These are phyloP conservation scores for Nasonovia ribisnigri DNA, from an alignment of 2,888 invertebrate genomes.

Conservation along the genomic window DNA sequence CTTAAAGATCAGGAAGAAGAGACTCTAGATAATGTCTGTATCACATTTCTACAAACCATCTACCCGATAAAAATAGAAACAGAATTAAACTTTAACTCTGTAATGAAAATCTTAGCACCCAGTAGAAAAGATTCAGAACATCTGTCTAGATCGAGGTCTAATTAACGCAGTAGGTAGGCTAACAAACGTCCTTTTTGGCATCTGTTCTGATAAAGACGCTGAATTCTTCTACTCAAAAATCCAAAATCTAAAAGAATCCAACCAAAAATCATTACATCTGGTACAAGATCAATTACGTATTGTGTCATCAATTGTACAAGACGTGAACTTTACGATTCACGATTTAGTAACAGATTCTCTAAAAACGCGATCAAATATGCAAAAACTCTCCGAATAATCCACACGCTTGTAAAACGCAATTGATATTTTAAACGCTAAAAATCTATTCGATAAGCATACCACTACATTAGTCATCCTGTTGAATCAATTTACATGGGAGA, in stretches of 20 bases:
- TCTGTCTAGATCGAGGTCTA: neutral
- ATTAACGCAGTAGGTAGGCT: neutral
- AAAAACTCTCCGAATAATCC: neutral
- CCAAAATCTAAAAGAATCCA: neutral
- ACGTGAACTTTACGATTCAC: neutral
- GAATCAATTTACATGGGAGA: neutral
- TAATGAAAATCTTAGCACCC: neutral
- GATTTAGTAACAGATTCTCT: neutral
- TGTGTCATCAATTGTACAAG: neutral
- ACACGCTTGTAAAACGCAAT: neutral
- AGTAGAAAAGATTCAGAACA: neutral
- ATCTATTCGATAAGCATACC: neutral
- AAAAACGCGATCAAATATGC: neutral
- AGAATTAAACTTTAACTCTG: no score
- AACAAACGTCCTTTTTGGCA: neutral
- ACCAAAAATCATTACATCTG: neutral
- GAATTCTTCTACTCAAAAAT: neutral
- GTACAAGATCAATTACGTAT: neutral
- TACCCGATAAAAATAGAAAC: neutral
- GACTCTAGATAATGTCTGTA: neutral
- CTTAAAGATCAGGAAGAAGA: neutral
- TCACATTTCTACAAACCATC: neutral
- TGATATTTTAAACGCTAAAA: neutral
- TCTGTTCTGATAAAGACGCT: neutral
- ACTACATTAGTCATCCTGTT: neutral